These are phyloP conservation scores for Tipula helvola DNA, from an alignment of 2,888 invertebrate species.

Conservation along the genomic window DNA sequence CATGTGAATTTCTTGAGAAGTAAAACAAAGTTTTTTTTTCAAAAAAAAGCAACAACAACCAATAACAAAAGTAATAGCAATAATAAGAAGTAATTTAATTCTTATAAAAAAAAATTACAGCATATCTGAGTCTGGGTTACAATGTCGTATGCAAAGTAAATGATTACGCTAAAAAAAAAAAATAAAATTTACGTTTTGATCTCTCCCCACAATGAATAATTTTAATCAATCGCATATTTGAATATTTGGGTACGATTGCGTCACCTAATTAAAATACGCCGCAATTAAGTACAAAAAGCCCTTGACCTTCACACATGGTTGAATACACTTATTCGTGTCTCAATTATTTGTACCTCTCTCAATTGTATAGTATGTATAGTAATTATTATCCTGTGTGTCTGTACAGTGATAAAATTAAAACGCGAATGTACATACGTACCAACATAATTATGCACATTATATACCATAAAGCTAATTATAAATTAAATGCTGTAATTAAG, in stretches of 20 bases:
- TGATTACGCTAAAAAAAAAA: not conserved
- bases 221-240: not conserved
- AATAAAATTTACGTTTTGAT: not conserved
- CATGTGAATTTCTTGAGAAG: not conserved
- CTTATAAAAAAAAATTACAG: not conserved
- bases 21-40: not conserved
- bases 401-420: not conserved
- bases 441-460: not conserved
- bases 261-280: not conserved
- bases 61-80: not conserved
- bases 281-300: not conserved
- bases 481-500: not conserved
- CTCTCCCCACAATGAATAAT: not conserved
- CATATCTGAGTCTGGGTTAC: not conserved
- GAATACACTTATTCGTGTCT: not conserved
- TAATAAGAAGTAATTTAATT: not conserved
- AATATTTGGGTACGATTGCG: not conserved
- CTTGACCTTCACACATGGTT: not conserved
- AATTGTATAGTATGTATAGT: not conserved
- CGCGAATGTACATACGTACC: not conserved
- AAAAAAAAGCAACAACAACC: not conserved
- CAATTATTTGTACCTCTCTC: not conserved
- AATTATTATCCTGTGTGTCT: not conserved
- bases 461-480: not conserved
- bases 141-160: not conserved